Base-by-base conservation (phyloP, 2,888 invertebrate species). In the Mimachlamys varia region DNA sequence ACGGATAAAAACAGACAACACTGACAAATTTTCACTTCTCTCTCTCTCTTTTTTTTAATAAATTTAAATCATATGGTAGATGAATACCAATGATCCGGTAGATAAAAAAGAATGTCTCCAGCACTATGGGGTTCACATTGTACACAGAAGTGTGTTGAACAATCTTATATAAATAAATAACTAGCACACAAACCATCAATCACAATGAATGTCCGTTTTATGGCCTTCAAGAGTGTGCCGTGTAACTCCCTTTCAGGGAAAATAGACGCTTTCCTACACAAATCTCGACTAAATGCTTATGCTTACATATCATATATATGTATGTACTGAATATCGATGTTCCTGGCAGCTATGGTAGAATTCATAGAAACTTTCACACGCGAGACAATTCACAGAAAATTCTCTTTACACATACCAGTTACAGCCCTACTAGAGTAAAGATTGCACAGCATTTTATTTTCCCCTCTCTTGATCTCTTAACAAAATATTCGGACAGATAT, bases 61-160 rank as follows among this genome's bases (percentile, higher is more conserved):
- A 33, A 33, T 76, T 76, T 76, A 27, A 76, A 76, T 76, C 76
- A 76, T 27, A 10, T 33, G 53, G 53, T 19, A 53, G 15, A 53
- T 76, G 76, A 76, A 76, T 76, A 76, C 76, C 76, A 76, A 76
- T 76, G 76, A 12, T 76, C 76, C 13, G 33, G 27, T 76, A 76
- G 33, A 76, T 76, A 76, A 76, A 76, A 76, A 76, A 44, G 44
- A 62, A 76, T 76, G 76, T 76, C 76, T 76, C 76, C 76, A 76
- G 76, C 33, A 76, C 76, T 76, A 76, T 76, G 27, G 76, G 76
- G 76, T 33, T 76, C 22, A 27, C 27, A 76, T n/a, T 33, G 76
- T 76, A 33, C 27, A 76, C 76, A 76, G 19, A 33, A 33, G 19
- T 76, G 76, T 76, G 44, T 5, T 44, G 44, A 44, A 76, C 76